Evolutionary conservation across 2,113 vertebrate genomes (phyloP).

Genomic region (Cyprinus carpio): DNA sequence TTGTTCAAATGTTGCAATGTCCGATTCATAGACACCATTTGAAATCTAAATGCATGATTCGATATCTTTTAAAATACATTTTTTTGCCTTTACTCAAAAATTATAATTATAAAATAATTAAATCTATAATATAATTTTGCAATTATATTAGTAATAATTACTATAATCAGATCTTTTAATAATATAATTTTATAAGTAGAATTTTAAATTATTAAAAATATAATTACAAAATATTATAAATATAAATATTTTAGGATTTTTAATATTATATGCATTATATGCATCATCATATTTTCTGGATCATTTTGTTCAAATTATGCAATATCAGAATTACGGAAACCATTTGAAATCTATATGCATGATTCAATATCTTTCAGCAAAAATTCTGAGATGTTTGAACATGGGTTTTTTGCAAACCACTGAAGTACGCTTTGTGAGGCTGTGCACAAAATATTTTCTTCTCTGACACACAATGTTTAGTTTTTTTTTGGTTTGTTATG

Average conservation of each 20-base stretch:
- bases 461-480: not conserved
- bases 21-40: not conserved
- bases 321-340: conserved; percentile 2
- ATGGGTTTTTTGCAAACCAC: not conserved
- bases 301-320: not conserved
- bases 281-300: not conserved
- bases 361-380: not conserved
- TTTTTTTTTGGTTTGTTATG: too few relatives aligned
- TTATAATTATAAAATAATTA: not conserved
- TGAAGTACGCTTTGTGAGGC: not conserved
- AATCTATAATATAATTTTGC: not conserved
- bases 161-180: not conserved
- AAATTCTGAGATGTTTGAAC: not conserved
- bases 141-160: too few relatives aligned
- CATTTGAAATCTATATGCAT: not conserved
- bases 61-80: not conserved
- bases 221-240: too few relatives aligned
- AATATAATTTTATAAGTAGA: not conserved
- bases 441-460: not conserved
- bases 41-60: not conserved
- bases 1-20: not conserved
- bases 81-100: not conserved
- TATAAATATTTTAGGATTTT: too few relatives aligned
- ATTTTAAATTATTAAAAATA: too few relatives aligned
- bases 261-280: not conserved